Base-by-base conservation (phyloP, 2,797 vertebrate species). In the Buphagus erythrorhynchus region DNA sequence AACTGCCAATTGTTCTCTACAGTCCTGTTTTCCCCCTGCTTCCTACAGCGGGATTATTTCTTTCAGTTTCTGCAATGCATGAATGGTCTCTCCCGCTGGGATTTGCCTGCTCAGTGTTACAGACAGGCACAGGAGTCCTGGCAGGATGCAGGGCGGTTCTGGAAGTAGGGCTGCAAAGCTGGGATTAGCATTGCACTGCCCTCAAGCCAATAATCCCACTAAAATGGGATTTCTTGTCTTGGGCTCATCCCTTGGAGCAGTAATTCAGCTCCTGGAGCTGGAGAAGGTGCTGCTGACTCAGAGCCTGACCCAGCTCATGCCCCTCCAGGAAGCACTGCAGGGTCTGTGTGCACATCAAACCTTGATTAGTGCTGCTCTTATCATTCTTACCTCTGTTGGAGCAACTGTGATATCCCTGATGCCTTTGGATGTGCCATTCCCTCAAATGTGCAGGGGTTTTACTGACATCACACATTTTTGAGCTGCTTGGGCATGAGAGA, bases 111-210 rank as follows among this genome's bases (percentile, higher is more conserved):
- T 21, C 29, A 18, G 52, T 14, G 82, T 21, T 21, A 14, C 8
- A 35, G 68, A 10, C 6, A 31, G 51, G 16, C 40, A 35, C 40
- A 29, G 49, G 43, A 48, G 43, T 82, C 43, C 76, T 86, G 24
- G 31, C 67, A 65, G 71, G 54, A 14, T 35, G 67, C 55, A 58
- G 61, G 33, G 18, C 57, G 24, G 14, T 7, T 62, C 52, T 76
- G 72, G 72, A 86, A 59, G 35, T 54, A 54, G 67, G 62, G 33
- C 76, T 86, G 82, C 66, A 90, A 48, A 88, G 35, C 62, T 51
- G 59, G n/a, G 68, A 69, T 93, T 91, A 87, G 80, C 49, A 13
- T 7, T 26, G 76, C 63, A 3, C 58, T 86, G 69, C 58, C 31
- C 83, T 90, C 38, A 31, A 54, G 29, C 69, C 68, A 72, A n/a